These are phyloP conservation scores for Mya arenaria DNA, from an alignment of 1,140 invertebrate species.

Conservation along the genomic window DNA sequence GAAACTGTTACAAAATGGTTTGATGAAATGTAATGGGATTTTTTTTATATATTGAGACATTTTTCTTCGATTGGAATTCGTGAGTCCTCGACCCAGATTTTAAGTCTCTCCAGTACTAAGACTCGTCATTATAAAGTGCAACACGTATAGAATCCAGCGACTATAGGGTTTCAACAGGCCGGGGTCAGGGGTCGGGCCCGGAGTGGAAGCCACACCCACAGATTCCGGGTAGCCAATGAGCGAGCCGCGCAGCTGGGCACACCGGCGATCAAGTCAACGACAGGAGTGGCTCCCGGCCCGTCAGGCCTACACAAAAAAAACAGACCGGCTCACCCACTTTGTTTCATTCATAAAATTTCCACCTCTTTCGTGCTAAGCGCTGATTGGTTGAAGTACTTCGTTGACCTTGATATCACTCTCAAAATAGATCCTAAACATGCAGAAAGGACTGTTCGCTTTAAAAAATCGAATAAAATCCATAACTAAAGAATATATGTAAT, in stretches of 20 bases:
- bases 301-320: not conserved
- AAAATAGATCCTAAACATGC: slow-evolving; percentile 40
- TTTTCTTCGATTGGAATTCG: too few species aligned
- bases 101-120: too few species aligned
- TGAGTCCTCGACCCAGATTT: too few species aligned
- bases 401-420: slow-evolving; percentile 32
- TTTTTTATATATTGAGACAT: too few species aligned
- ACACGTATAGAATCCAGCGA: too few species aligned
- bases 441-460: slow-evolving; percentile 8
- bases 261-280: not conserved
- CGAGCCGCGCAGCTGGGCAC: not conserved
- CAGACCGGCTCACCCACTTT: too few species aligned
- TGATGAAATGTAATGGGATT: too few species aligned
- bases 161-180: too few species aligned
- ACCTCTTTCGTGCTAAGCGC: not conserved
- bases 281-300: slow-evolving; percentile 14
- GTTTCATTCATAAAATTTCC: slow-evolving; percentile 25
- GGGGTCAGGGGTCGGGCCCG: too few species aligned
- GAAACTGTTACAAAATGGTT: too few species aligned
- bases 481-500: slow-evolving; percentile 11
- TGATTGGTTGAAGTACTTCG: slow-evolving; percentile 17
- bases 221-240: not conserved
- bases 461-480: slow-evolving; percentile 51
- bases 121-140: too few species aligned
- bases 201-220: too few species aligned